Evolutionary conservation across 2,113 vertebrate species (phyloP).

Genomic region (Stegostoma tigrinum): DNA sequence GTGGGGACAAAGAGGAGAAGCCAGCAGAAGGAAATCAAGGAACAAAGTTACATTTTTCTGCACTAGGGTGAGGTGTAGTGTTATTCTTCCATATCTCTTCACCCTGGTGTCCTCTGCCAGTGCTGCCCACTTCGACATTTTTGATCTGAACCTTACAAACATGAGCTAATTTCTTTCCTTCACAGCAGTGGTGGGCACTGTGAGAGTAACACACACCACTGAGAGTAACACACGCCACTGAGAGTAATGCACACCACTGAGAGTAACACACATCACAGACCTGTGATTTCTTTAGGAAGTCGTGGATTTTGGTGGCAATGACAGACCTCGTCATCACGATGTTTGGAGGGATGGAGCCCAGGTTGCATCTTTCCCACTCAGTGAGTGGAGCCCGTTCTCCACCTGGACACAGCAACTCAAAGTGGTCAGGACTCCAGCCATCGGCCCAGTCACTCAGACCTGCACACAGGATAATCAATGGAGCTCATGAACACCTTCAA

Average conservation of each 20-base stretch:
- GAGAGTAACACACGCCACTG: background rate
- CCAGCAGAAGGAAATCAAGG: background rate
- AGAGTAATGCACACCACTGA: background rate
- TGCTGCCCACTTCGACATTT: background rate
- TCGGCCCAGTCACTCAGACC: constrained; percentile 70
- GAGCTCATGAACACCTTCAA: background rate
- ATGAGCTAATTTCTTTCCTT: background rate
- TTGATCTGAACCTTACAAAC: background rate
- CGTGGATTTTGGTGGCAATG: constrained; percentile 63
- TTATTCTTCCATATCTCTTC: background rate
- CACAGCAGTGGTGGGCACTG: too few relatives aligned
- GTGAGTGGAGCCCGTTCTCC: constrained; percentile 61
- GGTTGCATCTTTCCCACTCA: constrained; percentile 71
- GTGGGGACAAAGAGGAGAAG: background rate
- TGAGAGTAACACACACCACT: background rate
- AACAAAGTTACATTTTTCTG: background rate
- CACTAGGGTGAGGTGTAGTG: background rate
- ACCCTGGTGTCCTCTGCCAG: background rate
- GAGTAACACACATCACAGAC: constrained; percentile 52
- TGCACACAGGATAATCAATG: constrained; percentile 43
- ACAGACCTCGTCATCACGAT: constrained; percentile 75
- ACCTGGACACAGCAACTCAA: constrained; percentile 69
- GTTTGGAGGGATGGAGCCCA: constrained; percentile 70
- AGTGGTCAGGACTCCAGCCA: constrained; percentile 56
- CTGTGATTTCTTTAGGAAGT: constrained; percentile 78